Evolutionary conservation across 2,113 vertebrate genomes (phyloP).

Genomic region (Chamaea fasciata): DNA sequence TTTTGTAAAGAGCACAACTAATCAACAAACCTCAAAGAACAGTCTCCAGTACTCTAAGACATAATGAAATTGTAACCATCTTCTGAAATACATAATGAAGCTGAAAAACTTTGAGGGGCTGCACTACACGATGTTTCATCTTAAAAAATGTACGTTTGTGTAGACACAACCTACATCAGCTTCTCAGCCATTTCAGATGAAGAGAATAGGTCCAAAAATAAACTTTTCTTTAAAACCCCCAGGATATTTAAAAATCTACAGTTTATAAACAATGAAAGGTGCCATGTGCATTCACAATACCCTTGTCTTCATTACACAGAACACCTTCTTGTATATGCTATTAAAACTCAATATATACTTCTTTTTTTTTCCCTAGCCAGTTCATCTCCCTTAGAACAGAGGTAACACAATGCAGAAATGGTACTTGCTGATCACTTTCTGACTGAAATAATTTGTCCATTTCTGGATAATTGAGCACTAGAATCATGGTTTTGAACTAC

Average conservation of each 20-base stretch:
- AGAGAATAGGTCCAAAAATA: neutral
- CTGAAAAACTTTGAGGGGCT: neutral
- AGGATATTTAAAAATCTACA: neutral
- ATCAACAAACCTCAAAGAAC: neutral
- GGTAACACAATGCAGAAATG: neutral
- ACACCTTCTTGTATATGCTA: neutral
- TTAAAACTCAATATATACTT: neutral
- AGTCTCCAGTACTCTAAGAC: neutral
- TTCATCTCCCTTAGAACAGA: neutral
- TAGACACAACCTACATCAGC: neutral
- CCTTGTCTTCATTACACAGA: neutral
- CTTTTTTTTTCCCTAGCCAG: neutral
- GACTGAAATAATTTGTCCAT: neutral
- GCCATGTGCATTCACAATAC: neutral
- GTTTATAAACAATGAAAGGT: neutral
- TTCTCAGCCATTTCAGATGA: neutral
- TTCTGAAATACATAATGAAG: neutral
- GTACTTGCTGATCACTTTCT: neutral
- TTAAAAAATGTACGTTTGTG: neutral
- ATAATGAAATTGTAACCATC: neutral
- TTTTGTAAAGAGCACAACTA: neutral
- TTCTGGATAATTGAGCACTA: neutral
- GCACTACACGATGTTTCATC: neutral
- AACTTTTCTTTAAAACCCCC: neutral
- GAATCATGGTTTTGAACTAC: neutral